A percentile compares a stretch with the other conserved stretches of the same genome.
phyloP scores from a whole-genome alignment of 2,797 vertebrate species.

The Platyrinchus mystaceus region DNA sequence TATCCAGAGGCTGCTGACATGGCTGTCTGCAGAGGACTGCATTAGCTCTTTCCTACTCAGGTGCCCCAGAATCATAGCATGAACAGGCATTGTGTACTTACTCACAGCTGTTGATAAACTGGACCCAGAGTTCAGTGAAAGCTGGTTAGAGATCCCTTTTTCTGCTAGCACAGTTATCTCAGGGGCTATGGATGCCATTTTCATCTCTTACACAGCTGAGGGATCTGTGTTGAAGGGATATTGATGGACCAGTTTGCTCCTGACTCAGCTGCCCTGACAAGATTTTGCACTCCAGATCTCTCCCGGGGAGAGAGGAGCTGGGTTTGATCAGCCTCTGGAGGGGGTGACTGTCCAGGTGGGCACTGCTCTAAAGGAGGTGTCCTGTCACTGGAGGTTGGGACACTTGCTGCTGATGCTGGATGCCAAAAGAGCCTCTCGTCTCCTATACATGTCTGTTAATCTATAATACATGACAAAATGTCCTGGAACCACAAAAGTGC shows the following conservation, averaged over 20 bases:
- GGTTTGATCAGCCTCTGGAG: not conserved
- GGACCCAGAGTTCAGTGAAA: not conserved
- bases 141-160: not conserved
- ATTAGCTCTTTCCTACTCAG: not conserved
- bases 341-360: too few relatives aligned
- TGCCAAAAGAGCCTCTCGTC: not conserved
- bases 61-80: not conserved
- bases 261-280: not conserved
- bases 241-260: not conserved
- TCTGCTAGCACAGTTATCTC: not conserved
- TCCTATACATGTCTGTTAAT: not conserved
- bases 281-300: not conserved
- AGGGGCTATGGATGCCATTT: not conserved
- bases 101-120: not conserved
- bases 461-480: not conserved
- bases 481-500: not conserved
- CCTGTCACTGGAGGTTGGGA: not conserved
- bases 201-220: not conserved
- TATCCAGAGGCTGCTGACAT: not conserved
- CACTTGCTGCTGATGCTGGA: accelerated
- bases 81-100: not conserved
- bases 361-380: not conserved
- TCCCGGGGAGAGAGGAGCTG: not conserved
- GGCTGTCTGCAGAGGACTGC: not conserved
- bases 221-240: not conserved